Evolutionary conservation across 2,797 vertebrate genomes (phyloP).

Genomic region (Myripristis murdjan): DNA sequence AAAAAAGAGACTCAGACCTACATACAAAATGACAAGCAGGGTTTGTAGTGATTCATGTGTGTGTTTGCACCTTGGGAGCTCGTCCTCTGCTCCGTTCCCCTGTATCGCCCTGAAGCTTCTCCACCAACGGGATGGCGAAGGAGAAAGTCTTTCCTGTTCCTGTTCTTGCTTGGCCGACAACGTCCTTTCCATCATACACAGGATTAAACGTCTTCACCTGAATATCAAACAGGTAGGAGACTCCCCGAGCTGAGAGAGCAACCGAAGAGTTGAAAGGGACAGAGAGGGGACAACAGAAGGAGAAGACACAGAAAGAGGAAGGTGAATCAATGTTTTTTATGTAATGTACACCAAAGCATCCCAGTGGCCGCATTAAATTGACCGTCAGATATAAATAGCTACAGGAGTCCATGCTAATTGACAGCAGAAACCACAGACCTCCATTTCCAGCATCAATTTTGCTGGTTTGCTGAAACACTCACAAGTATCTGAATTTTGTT

Average conservation of each 20-base stretch:
- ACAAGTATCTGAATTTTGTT: too few species aligned
- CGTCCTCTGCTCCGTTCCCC: slow-evolving; percentile 86
- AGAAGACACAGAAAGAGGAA: not conserved
- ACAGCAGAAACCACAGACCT: too few species aligned
- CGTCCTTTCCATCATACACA: slow-evolving; percentile 93
- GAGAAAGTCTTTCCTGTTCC: slow-evolving; percentile 98
- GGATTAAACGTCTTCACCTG: slow-evolving; percentile 93
- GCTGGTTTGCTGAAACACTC: too few species aligned
- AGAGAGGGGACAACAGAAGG: not conserved
- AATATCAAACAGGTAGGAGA: slow-evolving; percentile 95
- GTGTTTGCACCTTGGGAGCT: slow-evolving; percentile 87
- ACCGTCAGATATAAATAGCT: too few species aligned
- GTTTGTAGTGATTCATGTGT: not conserved
- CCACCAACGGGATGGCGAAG: slow-evolving; percentile 94
- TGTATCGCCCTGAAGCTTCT: slow-evolving; percentile 87
- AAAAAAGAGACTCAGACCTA: slow-evolving; percentile 1
- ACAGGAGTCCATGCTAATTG: too few species aligned
- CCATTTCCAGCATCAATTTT: too few species aligned
- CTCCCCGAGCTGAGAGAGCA: slow-evolving; percentile 89
- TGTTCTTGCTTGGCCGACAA: slow-evolving; percentile 95
- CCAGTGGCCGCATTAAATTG: too few species aligned
- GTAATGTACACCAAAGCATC: too few species aligned
- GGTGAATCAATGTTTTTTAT: slow-evolving; percentile 1
- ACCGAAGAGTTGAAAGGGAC: not conserved
- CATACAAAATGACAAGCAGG: not conserved